Base-by-base conservation (phyloP, 2,888 invertebrate species). In the Deilephila elpenor region DNA sequence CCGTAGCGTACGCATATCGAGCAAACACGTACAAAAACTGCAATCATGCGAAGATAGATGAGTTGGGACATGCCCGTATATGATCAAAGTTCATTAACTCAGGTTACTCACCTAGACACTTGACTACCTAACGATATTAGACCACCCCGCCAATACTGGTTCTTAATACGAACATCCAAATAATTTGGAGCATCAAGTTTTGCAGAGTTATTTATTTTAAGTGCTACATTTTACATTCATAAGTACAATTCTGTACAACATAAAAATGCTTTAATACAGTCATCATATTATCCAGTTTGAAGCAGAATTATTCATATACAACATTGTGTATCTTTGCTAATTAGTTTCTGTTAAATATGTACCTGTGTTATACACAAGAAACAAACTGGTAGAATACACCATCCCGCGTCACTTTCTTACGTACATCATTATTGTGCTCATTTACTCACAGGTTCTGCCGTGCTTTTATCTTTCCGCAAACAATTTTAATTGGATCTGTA, bases 11-110 rank as follows among this genome's bases (percentile, higher is more conserved):
- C 75, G 75, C 75, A 77, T 76, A 74, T 75, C 78, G 79, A 81
- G 83, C 80, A 79, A 83, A 79, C 77, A 72, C 72, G 77, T 72
- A 75, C 76, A 86, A 87, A 87, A 87, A 86, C 79, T 79, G 77
- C 80, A 84, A 85, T 85, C 82, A 82, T 73, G 79, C 71, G 74
- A 84, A 85, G 86, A 89, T 86, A 84, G 81, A 87, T 84, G 83
- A 83, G 81, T 78, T 79, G 74, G 74, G 76, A 78, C 77, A 78
- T 75, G 74, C 73, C 64, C 70, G 74, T 70, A 75, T 72, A 75
- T 77, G 80, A 82, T 82, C 75, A 74, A 79, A 82, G 81, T 83
- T 83, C 80, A 85, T 82, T 83, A 82, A 71, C 79, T 80, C 76
- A 74, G 78, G 79, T 82, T 80, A 82, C 74, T 81, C 77, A 81